Evolutionary conservation across 2,113 vertebrate species (phyloP), one percentile per base, ranked within the genome.

Genomic region (Blennius ocellaris): DNA sequence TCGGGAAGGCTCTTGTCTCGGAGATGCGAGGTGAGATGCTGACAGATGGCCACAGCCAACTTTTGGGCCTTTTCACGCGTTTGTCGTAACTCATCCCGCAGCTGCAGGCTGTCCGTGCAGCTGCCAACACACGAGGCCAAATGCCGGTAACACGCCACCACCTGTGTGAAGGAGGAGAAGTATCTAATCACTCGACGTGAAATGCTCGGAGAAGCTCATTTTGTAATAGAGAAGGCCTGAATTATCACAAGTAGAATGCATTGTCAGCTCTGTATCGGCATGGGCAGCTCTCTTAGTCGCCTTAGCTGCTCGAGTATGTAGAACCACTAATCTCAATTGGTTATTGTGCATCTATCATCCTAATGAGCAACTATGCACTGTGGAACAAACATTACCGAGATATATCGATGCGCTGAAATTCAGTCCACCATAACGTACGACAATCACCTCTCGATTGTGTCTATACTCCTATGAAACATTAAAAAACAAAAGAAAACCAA

Each of bases 81-180:
- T 63, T 88, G 90, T 7, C 86, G 84, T 11, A 95, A 53, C 82
- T 95, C 93, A 38, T 92, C 87, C 7, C 94, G 76, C 40, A 95
- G 89, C 74, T 90, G 83, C 15, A 84, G 54, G 51, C 82, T 83
- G 89, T 95, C 95, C 0, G 92, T 92, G 78, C 89, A 90, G 0
- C 94, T 90, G 1, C 95, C 95, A 0, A 95, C 83, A 21, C 92
- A 94, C 0, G 91, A 87, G 39, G 94, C 94, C 82, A 95, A 71
- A 76, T 94, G 93, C 17, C 90, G 89, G 80, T 95, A 93, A 73
- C 94, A 95, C 38, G 94, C 93, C 51, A 95, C 94, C 74, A 95
- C 93, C 94, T 95, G 81, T 16, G 11, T 11, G 39, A 68, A 30
- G 53, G 9, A 21, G 37, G 49, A 39, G 11, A 15, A 39, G 45